Evolutionary conservation across 2,888 invertebrate species (phyloP), one percentile per base, ranked within the genome.

Genomic region (Eupithecia subfuscata): DNA sequence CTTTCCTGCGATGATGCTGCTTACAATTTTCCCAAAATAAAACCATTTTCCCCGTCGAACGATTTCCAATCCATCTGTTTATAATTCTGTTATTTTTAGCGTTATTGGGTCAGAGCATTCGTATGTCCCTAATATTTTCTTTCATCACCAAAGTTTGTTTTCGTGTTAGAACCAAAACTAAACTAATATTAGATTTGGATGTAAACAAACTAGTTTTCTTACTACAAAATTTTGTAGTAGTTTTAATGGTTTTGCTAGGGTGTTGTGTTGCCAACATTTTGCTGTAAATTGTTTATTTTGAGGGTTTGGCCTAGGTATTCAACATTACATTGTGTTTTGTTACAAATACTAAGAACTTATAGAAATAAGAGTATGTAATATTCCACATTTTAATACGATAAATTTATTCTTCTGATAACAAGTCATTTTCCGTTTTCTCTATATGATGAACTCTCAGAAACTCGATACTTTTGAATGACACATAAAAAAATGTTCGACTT

Each of bases 71-170:
- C 30, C 68, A 43, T 22, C 65, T 75, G 73, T 75, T 77, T 71
- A 77, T 64, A 75, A 74, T 65, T 69, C 30, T 63, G 69, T 30
- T 77, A 75, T 75, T 75, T 73, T 73, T 73, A 73, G 70, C 75
- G 37, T 52, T 75, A 75, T 71, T 77, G 16, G 77, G 77, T 75
- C 77, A 73, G 75, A 69, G 75, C 34, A 70, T 71, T 69, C 73
- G 37, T 74, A 69, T 74, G 67, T 75, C 77, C 67, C 68, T 71
- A 77, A 76, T 70, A 65, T 78, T 79, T 73, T 79, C 75, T 76
- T 79, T 79, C 75, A 79, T 71, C 68, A 81, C 77, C 78, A 78
- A 76, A 79, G 68, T 74, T 78, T 79, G 81, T 80, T 80, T 79
- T 79, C 71, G 74, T 75, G 78, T 76, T 70, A 79, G 75, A 74